Base-by-base conservation (phyloP, 2,797 vertebrate genomes). In the Neoniphon sammara region DNA sequence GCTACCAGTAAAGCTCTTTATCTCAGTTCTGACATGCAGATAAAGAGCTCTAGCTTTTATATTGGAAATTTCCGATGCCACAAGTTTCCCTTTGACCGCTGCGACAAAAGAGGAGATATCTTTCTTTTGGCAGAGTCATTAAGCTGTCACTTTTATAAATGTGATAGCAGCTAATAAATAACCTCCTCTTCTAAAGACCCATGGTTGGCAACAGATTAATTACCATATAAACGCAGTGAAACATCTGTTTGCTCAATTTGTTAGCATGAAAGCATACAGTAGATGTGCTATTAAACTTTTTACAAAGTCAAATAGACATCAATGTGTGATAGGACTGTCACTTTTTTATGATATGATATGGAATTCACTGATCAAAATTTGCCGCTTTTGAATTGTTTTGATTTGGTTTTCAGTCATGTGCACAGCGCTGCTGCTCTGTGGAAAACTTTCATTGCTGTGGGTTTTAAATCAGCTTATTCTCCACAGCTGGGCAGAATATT, bases 81-180 rank as follows among this genome's bases (percentile, higher is more conserved):
- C 10, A 55, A 11, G 53, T 68, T 75, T 71, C 30, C 7, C n/a
- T 65, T 44, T 42, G n/a, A 73, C 7, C 30, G 3, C 31, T 14
- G 15, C 3, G 30, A 64, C 52, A 20, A 53, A 62, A 18, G 9
- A 7, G 23, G 31, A 36, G 0, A 20, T 30, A 21, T 20, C 44
- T 63, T 59, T 66, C 34, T 53, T 80, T 50, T 69, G 39, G 83
- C 49, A 0, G 5, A 61, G 0, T 76, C 52, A 62, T 76, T 47
- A 70, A 78, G 1, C 10, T 2, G 36, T 30, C 49, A 71, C 8
- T 36, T 59, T 66, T 31, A 53, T 60, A 34, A 77, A 82, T 58
- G 47, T 67, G 61, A 86, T 72, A 58, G 65, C 17, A 66, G 71
- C 23, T 82, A 68, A 87, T 85, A 76, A 88, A 81, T 73, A 77